Evolutionary conservation across 2,113 vertebrate species (phyloP).

Genomic region (Orthonyx spaldingii): DNA sequence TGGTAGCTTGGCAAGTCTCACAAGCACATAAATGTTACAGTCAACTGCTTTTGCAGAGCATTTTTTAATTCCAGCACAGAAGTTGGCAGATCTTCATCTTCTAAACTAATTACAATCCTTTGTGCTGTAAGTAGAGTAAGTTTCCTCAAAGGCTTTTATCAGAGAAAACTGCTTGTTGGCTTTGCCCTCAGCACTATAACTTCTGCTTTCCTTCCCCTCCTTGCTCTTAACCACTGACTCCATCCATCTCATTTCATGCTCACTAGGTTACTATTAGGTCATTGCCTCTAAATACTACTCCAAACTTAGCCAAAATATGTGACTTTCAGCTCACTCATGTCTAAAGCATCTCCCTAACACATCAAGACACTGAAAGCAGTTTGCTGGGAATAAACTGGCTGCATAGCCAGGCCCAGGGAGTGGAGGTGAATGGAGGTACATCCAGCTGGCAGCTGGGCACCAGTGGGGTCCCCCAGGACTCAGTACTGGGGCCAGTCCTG

Average conservation of each 20-base stretch:
- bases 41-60: background rate
- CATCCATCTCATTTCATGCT: background rate
- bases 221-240: slow-evolving; percentile 31
- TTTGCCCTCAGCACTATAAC: background rate
- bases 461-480: background rate
- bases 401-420: background rate
- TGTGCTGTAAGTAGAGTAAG: background rate
- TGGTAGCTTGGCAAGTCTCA: background rate
- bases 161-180: background rate
- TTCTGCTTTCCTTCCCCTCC: background rate
- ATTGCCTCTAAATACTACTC: background rate
- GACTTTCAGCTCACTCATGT: background rate
- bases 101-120: background rate
- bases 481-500: background rate
- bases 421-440: background rate
- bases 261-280: background rate
- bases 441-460: background rate
- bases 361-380: background rate
- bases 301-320: background rate
- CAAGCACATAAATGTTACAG: background rate
- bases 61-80: background rate
- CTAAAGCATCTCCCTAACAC: background rate
- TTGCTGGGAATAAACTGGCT: background rate
- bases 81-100: background rate
- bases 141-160: background rate